phyloP scores from a whole-genome alignment of 2,113 vertebrate species.

The Phalacrocorax carbo region DNA sequence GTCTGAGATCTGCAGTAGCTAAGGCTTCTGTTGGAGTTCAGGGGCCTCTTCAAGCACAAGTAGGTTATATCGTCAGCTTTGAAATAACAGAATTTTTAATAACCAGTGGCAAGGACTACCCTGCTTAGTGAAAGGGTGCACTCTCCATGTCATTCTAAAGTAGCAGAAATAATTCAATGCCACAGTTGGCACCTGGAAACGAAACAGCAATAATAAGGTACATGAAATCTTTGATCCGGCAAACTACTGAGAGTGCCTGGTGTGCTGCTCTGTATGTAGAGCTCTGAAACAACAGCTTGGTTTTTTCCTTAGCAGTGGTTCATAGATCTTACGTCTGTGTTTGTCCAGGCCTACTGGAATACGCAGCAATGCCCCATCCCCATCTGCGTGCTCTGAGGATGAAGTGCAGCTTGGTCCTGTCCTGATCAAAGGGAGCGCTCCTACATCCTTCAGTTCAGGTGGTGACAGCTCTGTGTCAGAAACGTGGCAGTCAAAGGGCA shows the following conservation, averaged over 20 bases:
- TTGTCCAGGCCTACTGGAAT: not conserved
- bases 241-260: not conserved
- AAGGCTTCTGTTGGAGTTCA: not conserved
- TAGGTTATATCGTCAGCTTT: not conserved
- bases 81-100: not conserved
- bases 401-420: not conserved
- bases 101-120: not conserved
- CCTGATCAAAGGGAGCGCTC: not conserved
- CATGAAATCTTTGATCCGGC: not conserved
- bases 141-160: not conserved
- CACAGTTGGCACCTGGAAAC: not conserved
- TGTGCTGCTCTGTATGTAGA: not conserved
- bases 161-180: not conserved
- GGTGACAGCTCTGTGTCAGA: not conserved
- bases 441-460: not conserved
- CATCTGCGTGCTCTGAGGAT: not conserved
- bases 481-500: not conserved
- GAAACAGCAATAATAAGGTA: not conserved
- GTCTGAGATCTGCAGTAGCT: not conserved
- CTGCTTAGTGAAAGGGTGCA: not conserved
- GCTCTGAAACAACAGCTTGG: not conserved
- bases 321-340: not conserved
- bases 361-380: not conserved
- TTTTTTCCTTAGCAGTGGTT: not conserved
- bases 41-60: not conserved